A percentile compares a stretch with the other conserved stretches of the same genome.
These are phyloP conservation scores for Esox masquinongy DNA, from an alignment of 2,797 vertebrate species.

Conservation along the genomic window DNA sequence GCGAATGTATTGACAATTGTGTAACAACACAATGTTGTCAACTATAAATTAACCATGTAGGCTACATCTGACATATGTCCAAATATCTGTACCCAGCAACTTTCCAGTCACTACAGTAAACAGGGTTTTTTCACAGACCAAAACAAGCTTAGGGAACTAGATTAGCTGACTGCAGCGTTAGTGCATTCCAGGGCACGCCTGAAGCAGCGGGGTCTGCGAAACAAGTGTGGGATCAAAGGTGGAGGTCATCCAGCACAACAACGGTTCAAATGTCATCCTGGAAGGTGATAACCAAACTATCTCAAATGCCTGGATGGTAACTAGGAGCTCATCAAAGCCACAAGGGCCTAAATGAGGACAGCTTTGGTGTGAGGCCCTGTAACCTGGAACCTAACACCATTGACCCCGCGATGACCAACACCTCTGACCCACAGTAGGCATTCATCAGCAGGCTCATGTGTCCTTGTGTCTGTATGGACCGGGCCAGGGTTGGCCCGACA, in stretches of 20 bases:
- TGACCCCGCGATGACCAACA: constrained; percentile 45
- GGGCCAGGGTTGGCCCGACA: neutral
- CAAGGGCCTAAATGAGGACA: neutral
- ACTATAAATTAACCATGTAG: neutral
- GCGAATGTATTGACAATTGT: neutral
- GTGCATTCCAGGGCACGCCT: constrained; percentile 44
- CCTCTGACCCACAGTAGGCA: constrained; percentile 50
- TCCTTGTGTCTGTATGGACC: constrained; percentile 59
- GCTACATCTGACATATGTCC: neutral
- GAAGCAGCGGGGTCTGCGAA: constrained; percentile 61
- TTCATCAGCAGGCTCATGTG: constrained; percentile 42
- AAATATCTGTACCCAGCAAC: constrained; percentile 52
- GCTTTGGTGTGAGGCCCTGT: neutral
- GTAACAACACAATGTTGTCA: neutral
- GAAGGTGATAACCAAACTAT: neutral
- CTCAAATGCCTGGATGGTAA: neutral
- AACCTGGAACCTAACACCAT: neutral
- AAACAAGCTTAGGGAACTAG: constrained; percentile 46
- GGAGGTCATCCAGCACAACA: constrained; percentile 42
- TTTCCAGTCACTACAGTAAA: constrained; percentile 26
- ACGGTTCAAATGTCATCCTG: neutral
- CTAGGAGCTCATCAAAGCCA: neutral
- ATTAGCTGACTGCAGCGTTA: constrained; percentile 32
- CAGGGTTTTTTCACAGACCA: constrained; percentile 61
- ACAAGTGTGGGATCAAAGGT: constrained; percentile 40